Percentiles rank a stretch among this genome's conserved stretches.
These are phyloP conservation scores for Aphelocoma californica DNA, from an alignment of 2,797 vertebrate genomes.

Conservation along the genomic window DNA sequence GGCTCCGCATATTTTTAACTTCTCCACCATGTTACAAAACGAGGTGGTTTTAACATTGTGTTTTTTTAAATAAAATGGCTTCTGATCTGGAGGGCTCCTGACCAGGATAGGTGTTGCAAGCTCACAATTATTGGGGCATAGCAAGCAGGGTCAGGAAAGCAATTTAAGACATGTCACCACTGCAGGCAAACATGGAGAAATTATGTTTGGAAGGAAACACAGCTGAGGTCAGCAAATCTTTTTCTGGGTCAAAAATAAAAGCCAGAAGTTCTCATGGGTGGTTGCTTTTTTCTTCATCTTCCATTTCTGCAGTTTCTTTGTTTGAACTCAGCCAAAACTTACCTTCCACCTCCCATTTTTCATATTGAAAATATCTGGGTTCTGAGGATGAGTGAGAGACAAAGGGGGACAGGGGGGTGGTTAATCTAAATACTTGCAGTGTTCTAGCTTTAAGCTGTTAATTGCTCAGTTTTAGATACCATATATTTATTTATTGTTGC, in stretches of 20 bases:
- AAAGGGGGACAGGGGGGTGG: background rate
- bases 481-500: background rate
- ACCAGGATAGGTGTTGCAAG: background rate
- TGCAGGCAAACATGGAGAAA: background rate
- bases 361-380: background rate
- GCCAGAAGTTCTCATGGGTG: background rate
- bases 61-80: background rate
- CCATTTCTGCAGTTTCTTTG: background rate
- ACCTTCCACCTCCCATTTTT: background rate
- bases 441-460: background rate
- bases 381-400: background rate
- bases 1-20: background rate
- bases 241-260: slow-evolving; percentile 29
- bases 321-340: background rate
- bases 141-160: slow-evolving; percentile 18
- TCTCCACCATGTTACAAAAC: background rate
- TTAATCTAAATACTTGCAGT: background rate
- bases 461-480: background rate
- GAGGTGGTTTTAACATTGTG: background rate
- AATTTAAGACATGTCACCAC: background rate
- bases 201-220: background rate
- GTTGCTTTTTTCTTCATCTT: background rate
- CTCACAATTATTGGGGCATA: background rate
- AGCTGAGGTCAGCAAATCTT: slow-evolving; percentile 16
- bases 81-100: background rate